A percentile compares a stretch with the other conserved stretches of the same genome.
Conservation (phyloP, 2,797 vertebrate genomes). For the Octomys mimax region DNA sequence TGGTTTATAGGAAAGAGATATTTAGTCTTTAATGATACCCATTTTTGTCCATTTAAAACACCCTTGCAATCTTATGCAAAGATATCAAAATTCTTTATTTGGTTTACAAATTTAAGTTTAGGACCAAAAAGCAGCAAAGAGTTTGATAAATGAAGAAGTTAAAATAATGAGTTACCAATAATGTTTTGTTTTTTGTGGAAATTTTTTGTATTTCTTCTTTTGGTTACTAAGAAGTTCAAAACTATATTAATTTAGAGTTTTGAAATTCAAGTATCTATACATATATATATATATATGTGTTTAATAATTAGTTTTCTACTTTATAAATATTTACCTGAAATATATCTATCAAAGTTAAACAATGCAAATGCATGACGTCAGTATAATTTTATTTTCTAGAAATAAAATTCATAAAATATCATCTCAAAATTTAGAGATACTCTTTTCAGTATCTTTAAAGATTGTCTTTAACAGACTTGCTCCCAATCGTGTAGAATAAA, state of each 20-base stretch:
- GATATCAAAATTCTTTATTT: background rate
- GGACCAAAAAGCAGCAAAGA: background rate
- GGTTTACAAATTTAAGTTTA: background rate
- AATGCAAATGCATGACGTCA: background rate
- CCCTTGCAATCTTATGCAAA: background rate
- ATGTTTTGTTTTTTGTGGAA: background rate
- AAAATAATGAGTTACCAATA: background rate
- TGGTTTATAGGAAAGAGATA: background rate
- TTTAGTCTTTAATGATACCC: background rate
- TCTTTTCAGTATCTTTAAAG: background rate
- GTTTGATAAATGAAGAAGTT: background rate
- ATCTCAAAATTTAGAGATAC: background rate
- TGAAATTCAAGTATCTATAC: background rate
- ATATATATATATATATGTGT: background rate
- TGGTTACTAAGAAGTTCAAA: background rate
- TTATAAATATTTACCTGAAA: conserved; percentile 16
- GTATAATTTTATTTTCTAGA: conserved; percentile 5
- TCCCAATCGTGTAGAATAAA: background rate
- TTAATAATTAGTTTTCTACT: background rate
- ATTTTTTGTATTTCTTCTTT: background rate
- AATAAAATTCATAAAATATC: background rate
- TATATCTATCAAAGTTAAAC: background rate
- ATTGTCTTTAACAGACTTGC: background rate
- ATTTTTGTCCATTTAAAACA: background rate
- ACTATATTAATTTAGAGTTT: conserved; percentile 6